Conservation (phyloP, 2,888 invertebrate species). For the Osmoderma eremita region DNA sequence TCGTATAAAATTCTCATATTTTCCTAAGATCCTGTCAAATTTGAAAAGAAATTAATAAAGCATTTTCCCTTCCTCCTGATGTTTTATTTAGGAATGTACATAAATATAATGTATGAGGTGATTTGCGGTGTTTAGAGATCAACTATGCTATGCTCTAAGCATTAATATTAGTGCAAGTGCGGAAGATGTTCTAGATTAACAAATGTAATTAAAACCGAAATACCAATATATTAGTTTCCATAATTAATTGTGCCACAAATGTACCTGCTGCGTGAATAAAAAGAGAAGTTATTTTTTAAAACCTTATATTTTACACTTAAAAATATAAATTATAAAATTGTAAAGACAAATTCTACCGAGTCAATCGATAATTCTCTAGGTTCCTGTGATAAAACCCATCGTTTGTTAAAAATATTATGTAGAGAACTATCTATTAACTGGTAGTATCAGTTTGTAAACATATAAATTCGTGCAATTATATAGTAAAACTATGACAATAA, state of each 20-base stretch:
- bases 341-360: not conserved
- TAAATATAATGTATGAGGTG: not conserved
- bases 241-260: too few relatives aligned
- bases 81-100: too few relatives aligned
- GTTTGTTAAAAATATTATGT: not conserved
- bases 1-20: too few relatives aligned
- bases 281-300: not conserved
- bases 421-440: slow-evolving; percentile 3
- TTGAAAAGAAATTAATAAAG: too few relatives aligned
- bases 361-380: slow-evolving; percentile 4
- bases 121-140: slow-evolving; percentile 6
- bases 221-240: too few relatives aligned
- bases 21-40: too few relatives aligned
- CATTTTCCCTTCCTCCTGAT: too few relatives aligned
- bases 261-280: too few relatives aligned
- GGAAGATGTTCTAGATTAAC: not conserved
- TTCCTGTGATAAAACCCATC: not conserved
- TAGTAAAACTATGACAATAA: slow-evolving; percentile 18
- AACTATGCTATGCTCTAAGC: not conserved
- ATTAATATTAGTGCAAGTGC: slow-evolving; percentile 16
- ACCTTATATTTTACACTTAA: slow-evolving; percentile 21
- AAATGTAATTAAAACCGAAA: too few relatives aligned
- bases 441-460: not conserved
- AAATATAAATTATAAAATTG: slow-evolving; percentile 32
- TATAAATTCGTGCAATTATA: slow-evolving; percentile 25